Evolutionary conservation across 35 echinoderm and acorn worm species (phyloP), one percentile per base, ranked within the genome.

Genomic region (Eucidaris tribuloides): DNA sequence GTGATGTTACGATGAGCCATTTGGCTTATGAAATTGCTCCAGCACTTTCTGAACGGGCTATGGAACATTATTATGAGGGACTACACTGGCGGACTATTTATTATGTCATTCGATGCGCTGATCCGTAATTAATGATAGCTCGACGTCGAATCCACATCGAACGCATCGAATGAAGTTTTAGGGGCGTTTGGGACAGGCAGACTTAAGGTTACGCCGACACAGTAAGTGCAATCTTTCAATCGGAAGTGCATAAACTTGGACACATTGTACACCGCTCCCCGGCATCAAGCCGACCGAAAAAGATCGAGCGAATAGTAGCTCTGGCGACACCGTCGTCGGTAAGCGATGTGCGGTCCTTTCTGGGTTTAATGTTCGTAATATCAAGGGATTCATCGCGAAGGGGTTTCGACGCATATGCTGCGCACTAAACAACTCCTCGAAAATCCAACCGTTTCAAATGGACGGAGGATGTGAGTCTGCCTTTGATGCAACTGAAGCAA

Each of bases 1-100:
- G 34, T 91, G n/a, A 85, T 29, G 39, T 85, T 11, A 52, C 48
- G n/a, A 52, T 52, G n/a, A n/a, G 48, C 48, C n/a, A n/a, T n/a
- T n/a, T n/a, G 9, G 48, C 9, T 9, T 52, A 52, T 85, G 82
- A 42, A 91, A 91, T 34, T 76, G 58, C 42, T 77, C 89, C 0
- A 48, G 45, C n/a, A 81, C 90, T 92, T 86, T n/a, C n/a, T 56
- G 64, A 92, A 34, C 77, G 78, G 3, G 68, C 59, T 34, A 92
- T 92, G 83, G 84, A 92, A 41, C 60, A 86, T 1, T 37, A 86
- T 11, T 18, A 86, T 7, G n/a, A 11, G 48, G 48, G 48, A n/a
- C n/a, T 52, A n/a, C 48, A 52, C 9, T 52, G 48, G 48, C 48
- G 48, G n/a, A 52, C 48, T 20, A 9, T n/a, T 52, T 11, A 52